Conservation (phyloP, 2,888 invertebrate genomes). For the Acleris laterana region DNA sequence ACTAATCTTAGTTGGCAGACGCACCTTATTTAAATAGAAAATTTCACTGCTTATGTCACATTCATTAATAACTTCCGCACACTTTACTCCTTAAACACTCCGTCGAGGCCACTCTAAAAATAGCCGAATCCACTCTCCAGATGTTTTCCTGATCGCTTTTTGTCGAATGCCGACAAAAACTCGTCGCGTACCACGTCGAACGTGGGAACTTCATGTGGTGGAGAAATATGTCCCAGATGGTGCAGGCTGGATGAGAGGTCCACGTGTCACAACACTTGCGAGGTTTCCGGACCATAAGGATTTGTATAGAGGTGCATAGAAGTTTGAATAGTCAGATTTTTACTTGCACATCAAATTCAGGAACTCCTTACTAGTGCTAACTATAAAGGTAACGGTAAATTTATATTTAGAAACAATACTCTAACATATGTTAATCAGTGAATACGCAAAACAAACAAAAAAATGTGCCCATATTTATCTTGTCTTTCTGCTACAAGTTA, state of each 20-base stretch:
- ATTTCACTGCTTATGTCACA: slow-evolving; percentile 27
- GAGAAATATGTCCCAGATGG: slow-evolving; percentile 68
- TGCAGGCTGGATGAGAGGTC: slow-evolving; percentile 34
- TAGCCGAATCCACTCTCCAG: slow-evolving; percentile 67
- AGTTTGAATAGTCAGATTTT: too few species aligned
- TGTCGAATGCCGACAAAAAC: slow-evolving; percentile 57
- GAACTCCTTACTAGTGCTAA: too few species aligned
- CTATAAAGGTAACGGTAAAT: too few species aligned
- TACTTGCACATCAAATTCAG: too few species aligned
- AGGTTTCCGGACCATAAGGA: slow-evolving; percentile 25
- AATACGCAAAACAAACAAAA: background rate
- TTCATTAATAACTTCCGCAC: slow-evolving; percentile 64
- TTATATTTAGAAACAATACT: too few species aligned
- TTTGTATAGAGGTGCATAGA: background rate
- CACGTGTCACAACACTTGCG: slow-evolving; percentile 72
- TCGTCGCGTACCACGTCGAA: slow-evolving; percentile 58
- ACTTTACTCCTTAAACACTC: slow-evolving; percentile 62
- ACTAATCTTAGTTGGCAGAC: too few species aligned
- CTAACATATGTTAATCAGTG: too few species aligned
- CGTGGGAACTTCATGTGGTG: slow-evolving; percentile 68
- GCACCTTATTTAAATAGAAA: too few species aligned
- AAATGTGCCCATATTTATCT: background rate
- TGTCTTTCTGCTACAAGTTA: background rate
- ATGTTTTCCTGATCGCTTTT: slow-evolving; percentile 74
- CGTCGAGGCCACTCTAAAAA: slow-evolving; percentile 60